A percentile compares a stretch with the other conserved stretches of the same genome.
phyloP scores from a whole-genome alignment of 2,113 vertebrate species.

The Apeltes quadracus region DNA sequence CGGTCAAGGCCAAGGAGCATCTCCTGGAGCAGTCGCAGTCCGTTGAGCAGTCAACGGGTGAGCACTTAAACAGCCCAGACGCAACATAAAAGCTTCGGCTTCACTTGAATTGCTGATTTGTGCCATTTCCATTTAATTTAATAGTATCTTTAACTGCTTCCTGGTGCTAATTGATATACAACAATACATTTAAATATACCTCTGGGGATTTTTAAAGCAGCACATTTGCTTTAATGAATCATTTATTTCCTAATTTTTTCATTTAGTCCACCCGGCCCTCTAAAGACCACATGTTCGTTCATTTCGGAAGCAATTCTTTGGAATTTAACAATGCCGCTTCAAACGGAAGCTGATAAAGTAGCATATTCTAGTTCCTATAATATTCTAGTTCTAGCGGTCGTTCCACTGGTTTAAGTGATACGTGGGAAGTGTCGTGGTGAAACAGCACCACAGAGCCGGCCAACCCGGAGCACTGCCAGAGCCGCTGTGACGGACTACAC shows the following conservation, averaged over 20 bases:
- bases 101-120: background rate
- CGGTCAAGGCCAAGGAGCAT: conserved; percentile 89
- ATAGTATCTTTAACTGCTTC: conserved; percentile 1
- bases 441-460: conserved; percentile 23
- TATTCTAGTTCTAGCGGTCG: conserved; percentile 27
- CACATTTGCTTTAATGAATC: conserved; percentile 14
- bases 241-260: conserved; percentile 16
- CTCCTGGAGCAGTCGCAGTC: conserved; percentile 88
- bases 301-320: conserved; percentile 32
- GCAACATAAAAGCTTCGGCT: background rate
- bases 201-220: background rate
- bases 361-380: conserved; percentile 36
- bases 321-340: background rate
- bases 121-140: background rate
- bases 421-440: conserved; percentile 33
- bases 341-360: conserved; percentile 14
- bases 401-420: conserved; percentile 7
- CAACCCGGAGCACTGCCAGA: conserved; percentile 10
- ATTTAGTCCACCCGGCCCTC: conserved; percentile 24
- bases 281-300: conserved; percentile 56
- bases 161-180: background rate
- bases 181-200: background rate
- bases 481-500: background rate
- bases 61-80: conserved; percentile 36
- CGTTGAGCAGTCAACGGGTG: conserved; percentile 86